These are phyloP conservation scores for Podotricha telesiphe DNA, from an alignment of 2,888 invertebrate genomes.

Conservation along the genomic window DNA sequence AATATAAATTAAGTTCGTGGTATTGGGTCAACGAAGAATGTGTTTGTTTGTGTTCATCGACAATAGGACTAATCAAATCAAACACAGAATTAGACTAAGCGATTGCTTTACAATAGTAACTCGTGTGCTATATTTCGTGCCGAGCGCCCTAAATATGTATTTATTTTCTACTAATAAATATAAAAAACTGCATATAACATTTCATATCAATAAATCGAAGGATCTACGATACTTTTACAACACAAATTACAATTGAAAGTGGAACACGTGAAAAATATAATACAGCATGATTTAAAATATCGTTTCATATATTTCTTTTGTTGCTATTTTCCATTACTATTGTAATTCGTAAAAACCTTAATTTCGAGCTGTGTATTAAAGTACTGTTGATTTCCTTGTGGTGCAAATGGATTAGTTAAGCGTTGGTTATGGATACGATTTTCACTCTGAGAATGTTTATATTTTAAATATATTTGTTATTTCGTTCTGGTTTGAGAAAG, in stretches of 20 bases:
- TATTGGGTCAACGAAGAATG: constrained; percentile 51
- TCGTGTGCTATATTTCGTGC: neutral
- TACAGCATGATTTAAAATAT: constrained; percentile 9
- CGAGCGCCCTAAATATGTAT: neutral
- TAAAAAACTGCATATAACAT: neutral
- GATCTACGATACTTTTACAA: neutral
- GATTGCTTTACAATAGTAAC: constrained; percentile 37
- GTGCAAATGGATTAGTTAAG: neutral
- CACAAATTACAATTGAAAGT: neutral
- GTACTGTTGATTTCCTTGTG: neutral
- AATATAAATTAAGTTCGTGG: constrained; percentile 71
- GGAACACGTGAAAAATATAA: neutral
- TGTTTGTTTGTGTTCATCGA: constrained; percentile 52
- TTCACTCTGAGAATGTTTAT: too few relatives aligned
- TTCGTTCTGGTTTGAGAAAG: too few relatives aligned
- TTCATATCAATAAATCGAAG: neutral
- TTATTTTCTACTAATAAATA: too few relatives aligned
- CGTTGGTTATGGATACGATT: neutral
- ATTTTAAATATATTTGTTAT: too few relatives aligned
- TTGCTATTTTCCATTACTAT: constrained; percentile 6
- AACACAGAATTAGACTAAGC: constrained; percentile 40
- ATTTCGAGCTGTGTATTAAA: constrained; percentile 3
- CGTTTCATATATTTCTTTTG: constrained; percentile 8
- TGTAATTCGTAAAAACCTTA: neutral
- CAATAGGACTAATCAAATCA: constrained; percentile 47